Evolutionary conservation across 2,888 invertebrate species (phyloP), one percentile per base, ranked within the genome.

Genomic region (Lydus trimaculatus): DNA sequence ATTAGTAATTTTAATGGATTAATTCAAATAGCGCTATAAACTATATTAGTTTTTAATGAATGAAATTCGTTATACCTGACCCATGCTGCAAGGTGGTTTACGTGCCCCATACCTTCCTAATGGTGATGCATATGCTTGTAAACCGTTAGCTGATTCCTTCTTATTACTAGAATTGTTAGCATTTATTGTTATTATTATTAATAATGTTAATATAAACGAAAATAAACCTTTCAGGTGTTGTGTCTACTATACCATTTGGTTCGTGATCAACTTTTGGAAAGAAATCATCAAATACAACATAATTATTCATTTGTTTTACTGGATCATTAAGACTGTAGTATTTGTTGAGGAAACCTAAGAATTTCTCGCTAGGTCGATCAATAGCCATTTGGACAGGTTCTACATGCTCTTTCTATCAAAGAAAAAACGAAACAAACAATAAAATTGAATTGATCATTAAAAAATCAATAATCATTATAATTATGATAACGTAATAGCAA

Each of bases 341-440:
- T 83, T 95, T 95, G 52, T 87, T 87, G 23, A 99, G 86, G 85
- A 99, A 99, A 36, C 90, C 90, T 74, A 95, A 87, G 80, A 98
- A 92, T 84, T 97, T 97, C 61, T 92, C 90, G 0, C 98, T 98
- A 0, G 98, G 99, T 52, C 95, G 90, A 85, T 99, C 98, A 72
- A 98, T 93, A 0, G 99, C 97, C 78, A 98, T 86, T 81, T 94
- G 91, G 3, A 90, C 86, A 0, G 94, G 91, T 61, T 85, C 84
- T 58, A 91, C 87, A 64, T 90, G 87, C 84, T 92, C 91, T 73
- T 91, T 91, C 90, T 93, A 84, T 70, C 89, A 86, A 71, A 64
- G 69, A 74, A 52, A 11, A n/a, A 58, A 56, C 7, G 13, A 23
- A 25, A 36, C 2, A 11, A 36, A 11, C 13, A 13, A 36, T 13